Base-by-base conservation (phyloP, 2,888 invertebrate genomes). In the Drosophila anomalata region DNA sequence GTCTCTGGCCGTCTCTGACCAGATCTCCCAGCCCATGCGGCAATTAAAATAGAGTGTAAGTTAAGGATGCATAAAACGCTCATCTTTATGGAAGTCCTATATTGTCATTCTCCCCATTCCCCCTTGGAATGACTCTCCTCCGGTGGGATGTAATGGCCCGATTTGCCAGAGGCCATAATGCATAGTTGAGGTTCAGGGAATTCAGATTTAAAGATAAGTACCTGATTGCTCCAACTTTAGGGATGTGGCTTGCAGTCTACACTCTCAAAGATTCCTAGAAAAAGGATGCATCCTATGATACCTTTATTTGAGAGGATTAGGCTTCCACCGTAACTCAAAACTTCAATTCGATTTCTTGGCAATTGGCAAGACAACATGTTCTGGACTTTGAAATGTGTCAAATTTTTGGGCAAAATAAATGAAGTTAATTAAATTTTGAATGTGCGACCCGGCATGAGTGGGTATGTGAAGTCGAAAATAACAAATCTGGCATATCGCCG, bases 21-120 rank as follows among this genome's bases (percentile, higher is more conserved):
- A 70, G 83, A 89, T 88, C 84, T 79, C 76, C 5, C 5, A 4
- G 22, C 22, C 22, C 17, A 17, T 17, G 72, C 79, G 88, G 89
- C 89, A 89, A 90, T 90, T 90, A 89, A 90, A 90, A 88, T 89
- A 86, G 86, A 86, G 85, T 87, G 83, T 86, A 89, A 89, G 78
- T 87, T 88, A 87, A 89, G 85, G 85, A 82, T 77, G 80, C 89
- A 89, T 89, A 89, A 89, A 89, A 85, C 78, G 79, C 72, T 76
- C 81, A 83, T 89, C 87, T 89, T 89, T 89, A 88, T 86, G 74
- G 74, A 52, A 70, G 69, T 52, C 29, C 51, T 36, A 48, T 54
- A 67, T 67, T 55, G 65, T 66, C 55, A 48, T 48, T 31, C 71
- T 33, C 8, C 68, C 33, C 33, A n/a, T 2, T 24, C 17, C 24